Conservation (phyloP, 2,113 vertebrate genomes). For the Leptobrachium ailaonicum region DNA sequence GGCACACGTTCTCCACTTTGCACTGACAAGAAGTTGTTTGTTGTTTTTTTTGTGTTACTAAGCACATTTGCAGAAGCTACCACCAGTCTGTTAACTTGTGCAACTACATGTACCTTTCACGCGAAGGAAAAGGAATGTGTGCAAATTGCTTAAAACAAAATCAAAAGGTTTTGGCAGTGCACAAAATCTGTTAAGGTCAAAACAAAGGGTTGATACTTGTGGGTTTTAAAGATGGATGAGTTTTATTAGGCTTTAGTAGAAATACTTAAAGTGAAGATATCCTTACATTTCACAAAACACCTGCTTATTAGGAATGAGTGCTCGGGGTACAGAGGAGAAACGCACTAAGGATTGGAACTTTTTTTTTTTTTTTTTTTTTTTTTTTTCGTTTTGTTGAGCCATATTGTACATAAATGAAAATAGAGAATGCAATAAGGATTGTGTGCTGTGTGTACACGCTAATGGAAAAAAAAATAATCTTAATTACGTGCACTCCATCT, state of each 20-base stretch:
- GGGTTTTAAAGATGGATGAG: slow-evolving; percentile 32
- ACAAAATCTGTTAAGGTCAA: slow-evolving; percentile 25
- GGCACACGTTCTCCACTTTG: slow-evolving; percentile 68
- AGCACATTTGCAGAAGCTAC: slow-evolving; percentile 86
- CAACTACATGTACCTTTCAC: slow-evolving; percentile 79
- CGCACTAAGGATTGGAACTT: slow-evolving; percentile 35
- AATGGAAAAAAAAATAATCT: slow-evolving; percentile 56
- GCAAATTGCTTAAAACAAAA: slow-evolving; percentile 57
- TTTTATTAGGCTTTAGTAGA: slow-evolving; percentile 41
- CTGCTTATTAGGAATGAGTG: slow-evolving; percentile 54
- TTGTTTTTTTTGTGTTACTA: slow-evolving; percentile 59
- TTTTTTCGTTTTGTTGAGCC: slow-evolving; percentile 68
- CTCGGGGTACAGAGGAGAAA: slow-evolving; percentile 51
- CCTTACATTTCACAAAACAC: slow-evolving; percentile 48
- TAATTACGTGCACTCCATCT: slow-evolving; percentile 60
- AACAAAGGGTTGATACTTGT: slow-evolving; percentile 18
- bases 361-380: slow-evolving; percentile 29
- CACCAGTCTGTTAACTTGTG: slow-evolving; percentile 75
- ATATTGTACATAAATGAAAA: slow-evolving; percentile 59
- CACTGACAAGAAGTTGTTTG: slow-evolving; percentile 67
- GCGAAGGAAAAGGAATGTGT: slow-evolving; percentile 64
- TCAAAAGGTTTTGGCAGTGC: slow-evolving; percentile 57
- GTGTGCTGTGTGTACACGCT: slow-evolving; percentile 59
- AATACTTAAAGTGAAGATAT: slow-evolving; percentile 50
- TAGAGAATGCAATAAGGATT: slow-evolving; percentile 64